Base-by-base conservation (phyloP, 2,888 invertebrate species). In the Hofmannophila pseudospretella region DNA sequence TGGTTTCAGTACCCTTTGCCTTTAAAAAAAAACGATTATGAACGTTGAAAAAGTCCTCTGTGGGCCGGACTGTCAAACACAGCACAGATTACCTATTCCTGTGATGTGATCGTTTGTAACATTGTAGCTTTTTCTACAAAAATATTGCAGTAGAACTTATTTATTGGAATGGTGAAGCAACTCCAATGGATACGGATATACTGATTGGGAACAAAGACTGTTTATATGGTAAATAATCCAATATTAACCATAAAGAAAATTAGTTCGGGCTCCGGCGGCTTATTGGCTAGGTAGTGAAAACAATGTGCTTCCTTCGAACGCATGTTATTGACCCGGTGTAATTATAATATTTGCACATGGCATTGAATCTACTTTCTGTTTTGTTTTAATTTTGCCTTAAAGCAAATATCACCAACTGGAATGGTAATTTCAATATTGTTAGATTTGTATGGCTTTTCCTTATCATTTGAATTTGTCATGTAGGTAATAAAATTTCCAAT, bases 161-260 rank as follows among this genome's bases (percentile, higher is more conserved):
- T 27, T 27, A 11, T 3, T 10, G 27, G 11, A 3, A 11, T 10
- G 27, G 7, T 12, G 27, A 12, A 30, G 36, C 39, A 41, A 39
- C 44, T 42, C 49, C 42, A 49, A 93, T 93, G 85, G 84, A 85
- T 65, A 64, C 68, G 39, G 80, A 84, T 53, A 69, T 79, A 47
- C 54, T 79, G 31, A 56, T 75, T 44, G 78, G 71, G 30, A 71
- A 59, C 51, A 82, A 77, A 56, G 73, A 75, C 47, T 71, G 64
- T 46, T 66, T 80, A 38, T 79, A 78, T 48, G 81, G 84, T 85
- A 78, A 72, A n/a, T 38, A 58, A 47, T 34, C 19, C 40, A 44
- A 49, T 42, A 32, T 38, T 38, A 42, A 44, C 35, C 31, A 25
- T 9, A 38, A 34, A 31, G 30, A 30, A 38, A 44, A 31, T 32